A percentile compares a stretch with the other conserved stretches of the same genome.
phyloP scores from a whole-genome alignment of 2,888 invertebrate species.

The Heliconius erato region DNA sequence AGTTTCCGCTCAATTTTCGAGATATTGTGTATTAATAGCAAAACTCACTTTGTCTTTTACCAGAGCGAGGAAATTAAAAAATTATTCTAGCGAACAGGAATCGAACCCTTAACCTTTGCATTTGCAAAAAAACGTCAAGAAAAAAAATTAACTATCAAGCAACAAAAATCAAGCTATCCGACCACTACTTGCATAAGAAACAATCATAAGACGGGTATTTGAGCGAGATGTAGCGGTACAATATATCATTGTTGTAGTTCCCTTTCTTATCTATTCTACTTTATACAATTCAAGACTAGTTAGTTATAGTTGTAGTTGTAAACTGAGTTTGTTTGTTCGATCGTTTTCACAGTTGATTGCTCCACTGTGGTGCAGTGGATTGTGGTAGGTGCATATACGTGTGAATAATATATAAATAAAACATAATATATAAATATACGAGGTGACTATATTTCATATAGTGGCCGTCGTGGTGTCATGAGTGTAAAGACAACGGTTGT shows the following conservation, averaged over 20 bases:
- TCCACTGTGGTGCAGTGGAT: no score
- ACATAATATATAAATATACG: not conserved
- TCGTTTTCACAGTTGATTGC: not conserved
- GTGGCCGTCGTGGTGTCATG: no score
- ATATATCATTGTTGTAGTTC: constrained; percentile 21
- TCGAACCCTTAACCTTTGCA: no score
- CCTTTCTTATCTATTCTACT: constrained; percentile 20
- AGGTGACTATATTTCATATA: no score
- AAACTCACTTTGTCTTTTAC: not conserved
- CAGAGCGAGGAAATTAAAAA: not conserved
- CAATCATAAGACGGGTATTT: constrained; percentile 14
- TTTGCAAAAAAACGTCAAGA: no score
- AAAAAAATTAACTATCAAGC: no score
- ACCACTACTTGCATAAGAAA: not conserved
- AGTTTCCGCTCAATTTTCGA: not conserved
- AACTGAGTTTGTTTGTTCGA: constrained; percentile 1
- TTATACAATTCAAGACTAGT: not conserved
- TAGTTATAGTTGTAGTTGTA: not conserved
- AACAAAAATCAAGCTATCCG: no score
- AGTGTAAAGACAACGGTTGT: not conserved
- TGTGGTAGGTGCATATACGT: no score
- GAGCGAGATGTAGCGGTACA: constrained; percentile 22
- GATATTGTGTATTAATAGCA: not conserved
- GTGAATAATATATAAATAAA: no score
- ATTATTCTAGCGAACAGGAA: not conserved